Evolutionary conservation across 2,888 invertebrate species (phyloP).

Genomic region (Eurois occulta): DNA sequence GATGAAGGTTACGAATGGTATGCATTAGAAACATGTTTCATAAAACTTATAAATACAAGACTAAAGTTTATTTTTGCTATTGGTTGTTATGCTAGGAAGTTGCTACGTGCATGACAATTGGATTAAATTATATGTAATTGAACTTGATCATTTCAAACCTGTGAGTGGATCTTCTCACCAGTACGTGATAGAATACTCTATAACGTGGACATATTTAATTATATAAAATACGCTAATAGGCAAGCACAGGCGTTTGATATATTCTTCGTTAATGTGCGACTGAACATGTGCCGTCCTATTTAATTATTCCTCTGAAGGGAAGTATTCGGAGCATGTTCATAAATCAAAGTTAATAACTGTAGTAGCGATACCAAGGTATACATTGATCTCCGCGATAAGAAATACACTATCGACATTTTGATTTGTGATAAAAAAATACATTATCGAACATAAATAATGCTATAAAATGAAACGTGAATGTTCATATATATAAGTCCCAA

Average conservation of each 20-base stretch:
- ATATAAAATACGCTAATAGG: conserved; percentile 39
- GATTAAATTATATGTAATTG: conserved; percentile 1
- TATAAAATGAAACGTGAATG: conserved; percentile 62
- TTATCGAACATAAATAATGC: conserved; percentile 63
- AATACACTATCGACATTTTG: conserved; percentile 65
- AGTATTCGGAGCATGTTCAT: conserved; percentile 43
- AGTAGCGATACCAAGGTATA: conserved; percentile 49
- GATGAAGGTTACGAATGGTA: conserved; percentile 24
- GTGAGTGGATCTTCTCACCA: not conserved
- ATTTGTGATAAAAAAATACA: conserved; percentile 67
- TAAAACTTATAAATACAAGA: conserved; percentile 1
- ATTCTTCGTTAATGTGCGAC: not conserved
- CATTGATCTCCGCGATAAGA: conserved; percentile 63
- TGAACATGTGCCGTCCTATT: not conserved
- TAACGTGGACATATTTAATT: conserved; percentile 25
- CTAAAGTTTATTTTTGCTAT: not conserved
- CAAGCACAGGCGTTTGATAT: conserved; percentile 12
- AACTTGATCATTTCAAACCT: conserved; percentile 3
- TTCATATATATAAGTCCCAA: conserved; percentile 55
- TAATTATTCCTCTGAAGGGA: conserved; percentile 28
- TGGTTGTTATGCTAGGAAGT: not conserved
- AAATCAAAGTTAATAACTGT: conserved; percentile 65
- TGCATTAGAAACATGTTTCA: conserved; percentile 8
- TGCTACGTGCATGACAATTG: not conserved
- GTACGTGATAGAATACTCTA: conserved; percentile 20